These are phyloP conservation scores for Falcunculus frontatus DNA, from an alignment of 2,113 vertebrate species.

Conservation along the genomic window DNA sequence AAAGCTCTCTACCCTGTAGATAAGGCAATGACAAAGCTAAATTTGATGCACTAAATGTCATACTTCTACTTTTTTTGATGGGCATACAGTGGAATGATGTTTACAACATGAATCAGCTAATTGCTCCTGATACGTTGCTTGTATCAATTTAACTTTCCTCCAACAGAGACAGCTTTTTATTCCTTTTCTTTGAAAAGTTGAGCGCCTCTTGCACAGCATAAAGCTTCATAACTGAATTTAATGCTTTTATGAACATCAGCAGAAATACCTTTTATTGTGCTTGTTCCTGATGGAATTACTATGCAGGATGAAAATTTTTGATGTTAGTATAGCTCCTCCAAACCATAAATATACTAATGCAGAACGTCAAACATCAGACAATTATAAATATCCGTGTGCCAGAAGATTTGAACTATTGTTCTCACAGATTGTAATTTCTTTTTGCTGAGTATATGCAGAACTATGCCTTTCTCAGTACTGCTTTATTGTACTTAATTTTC, in stretches of 20 bases:
- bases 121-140: background rate
- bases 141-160: slow-evolving; percentile 16
- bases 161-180: background rate
- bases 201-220: background rate
- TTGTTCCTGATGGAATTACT: background rate
- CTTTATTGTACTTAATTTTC: background rate
- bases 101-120: slow-evolving; percentile 26
- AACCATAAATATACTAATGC: background rate
- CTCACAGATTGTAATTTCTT: background rate
- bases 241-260: background rate
- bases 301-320: background rate
- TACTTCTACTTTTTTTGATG: background rate
- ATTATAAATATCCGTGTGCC: background rate
- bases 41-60: background rate
- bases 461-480: background rate
- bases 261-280: background rate
- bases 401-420: background rate
- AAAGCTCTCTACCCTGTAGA: background rate
- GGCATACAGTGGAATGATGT: background rate
- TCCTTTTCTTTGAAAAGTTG: background rate
- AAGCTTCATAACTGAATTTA: background rate
- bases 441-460: background rate
- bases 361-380: background rate
- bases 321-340: background rate
- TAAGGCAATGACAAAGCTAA: background rate